Conservation (phyloP, 2,888 invertebrate genomes). For the Pyrocoelia pectoralis region DNA sequence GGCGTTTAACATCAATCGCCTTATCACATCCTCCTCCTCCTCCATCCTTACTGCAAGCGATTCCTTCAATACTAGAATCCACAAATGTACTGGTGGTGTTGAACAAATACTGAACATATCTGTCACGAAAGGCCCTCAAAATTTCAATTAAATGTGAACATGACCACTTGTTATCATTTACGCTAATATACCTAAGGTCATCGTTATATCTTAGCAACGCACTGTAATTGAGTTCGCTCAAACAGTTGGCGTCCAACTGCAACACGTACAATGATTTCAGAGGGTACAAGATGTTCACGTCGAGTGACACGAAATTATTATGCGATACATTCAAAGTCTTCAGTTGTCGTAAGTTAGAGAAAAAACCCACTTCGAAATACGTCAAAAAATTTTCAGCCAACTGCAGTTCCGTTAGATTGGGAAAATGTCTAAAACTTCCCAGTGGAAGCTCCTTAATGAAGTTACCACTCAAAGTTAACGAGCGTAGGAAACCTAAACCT, state of each 20-base stretch:
- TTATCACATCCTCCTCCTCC: not conserved
- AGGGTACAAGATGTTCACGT: not conserved
- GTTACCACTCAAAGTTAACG: not conserved
- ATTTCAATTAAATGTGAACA: not conserved
- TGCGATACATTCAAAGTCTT: not conserved
- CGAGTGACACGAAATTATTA: not conserved
- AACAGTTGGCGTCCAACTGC: not conserved
- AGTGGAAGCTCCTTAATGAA: not conserved
- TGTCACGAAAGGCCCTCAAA: not conserved
- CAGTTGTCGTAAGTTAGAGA: not conserved
- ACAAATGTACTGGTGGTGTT: not conserved
- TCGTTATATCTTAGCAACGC: not conserved
- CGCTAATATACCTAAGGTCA: not conserved
- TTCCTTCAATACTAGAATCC: not conserved
- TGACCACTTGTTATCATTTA: not conserved
- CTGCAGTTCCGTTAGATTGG: not conserved
- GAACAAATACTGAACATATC: not conserved
- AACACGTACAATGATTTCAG: not conserved
- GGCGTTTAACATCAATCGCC: not conserved
- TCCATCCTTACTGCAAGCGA: not conserved
- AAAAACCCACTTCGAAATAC: not conserved
- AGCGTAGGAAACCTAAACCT: not conserved
- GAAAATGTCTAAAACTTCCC: not conserved
- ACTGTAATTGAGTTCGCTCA: not conserved
- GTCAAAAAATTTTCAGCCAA: not conserved